Conservation (phyloP, 2,888 invertebrate species). For the Seladonia tumulorum region DNA sequence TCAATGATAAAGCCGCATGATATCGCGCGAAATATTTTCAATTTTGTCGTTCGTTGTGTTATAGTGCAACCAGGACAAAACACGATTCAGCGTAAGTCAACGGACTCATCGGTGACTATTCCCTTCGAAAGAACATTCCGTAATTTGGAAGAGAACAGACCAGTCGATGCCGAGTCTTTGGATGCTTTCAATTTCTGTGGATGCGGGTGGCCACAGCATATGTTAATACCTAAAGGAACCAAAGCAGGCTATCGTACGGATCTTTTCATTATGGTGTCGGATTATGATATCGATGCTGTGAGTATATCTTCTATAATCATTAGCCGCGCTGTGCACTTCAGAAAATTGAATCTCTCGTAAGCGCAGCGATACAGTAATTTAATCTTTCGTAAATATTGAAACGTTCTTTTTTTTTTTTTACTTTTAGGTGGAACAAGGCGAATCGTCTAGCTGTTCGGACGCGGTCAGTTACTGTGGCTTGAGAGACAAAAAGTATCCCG, state of each 20-base stretch:
- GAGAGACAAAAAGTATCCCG: slow-evolving; percentile 91
- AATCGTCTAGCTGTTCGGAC: slow-evolving; percentile 86
- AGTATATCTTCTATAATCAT: slow-evolving; percentile 62
- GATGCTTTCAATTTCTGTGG: slow-evolving; percentile 92
- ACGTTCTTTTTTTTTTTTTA: neutral
- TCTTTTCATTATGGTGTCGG: slow-evolving; percentile 91
- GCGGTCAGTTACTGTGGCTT: slow-evolving; percentile 93
- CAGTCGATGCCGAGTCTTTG: slow-evolving; percentile 85
- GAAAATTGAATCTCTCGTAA: neutral
- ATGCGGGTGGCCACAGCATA: slow-evolving; percentile 94
- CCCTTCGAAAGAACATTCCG: slow-evolving; percentile 93
- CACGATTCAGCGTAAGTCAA: slow-evolving; percentile 88
- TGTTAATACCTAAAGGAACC: slow-evolving; percentile 91
- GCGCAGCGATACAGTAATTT: too few relatives aligned
- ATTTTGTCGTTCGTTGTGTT: slow-evolving; percentile 25
- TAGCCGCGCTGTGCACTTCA: neutral
- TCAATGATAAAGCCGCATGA: too few relatives aligned
- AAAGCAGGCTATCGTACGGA: slow-evolving; percentile 88
- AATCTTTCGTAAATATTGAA: too few relatives aligned
- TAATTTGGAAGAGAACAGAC: slow-evolving; percentile 87
- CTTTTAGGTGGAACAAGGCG: slow-evolving; percentile 73
- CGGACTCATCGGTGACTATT: slow-evolving; percentile 92
- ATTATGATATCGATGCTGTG: slow-evolving; percentile 89
- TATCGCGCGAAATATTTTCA: neutral
- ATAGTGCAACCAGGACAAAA: slow-evolving; percentile 89